Percentiles rank a stretch among this genome's conserved stretches.
Conservation (phyloP, 2,888 invertebrate species). For the Drosophila tripunctata region DNA sequence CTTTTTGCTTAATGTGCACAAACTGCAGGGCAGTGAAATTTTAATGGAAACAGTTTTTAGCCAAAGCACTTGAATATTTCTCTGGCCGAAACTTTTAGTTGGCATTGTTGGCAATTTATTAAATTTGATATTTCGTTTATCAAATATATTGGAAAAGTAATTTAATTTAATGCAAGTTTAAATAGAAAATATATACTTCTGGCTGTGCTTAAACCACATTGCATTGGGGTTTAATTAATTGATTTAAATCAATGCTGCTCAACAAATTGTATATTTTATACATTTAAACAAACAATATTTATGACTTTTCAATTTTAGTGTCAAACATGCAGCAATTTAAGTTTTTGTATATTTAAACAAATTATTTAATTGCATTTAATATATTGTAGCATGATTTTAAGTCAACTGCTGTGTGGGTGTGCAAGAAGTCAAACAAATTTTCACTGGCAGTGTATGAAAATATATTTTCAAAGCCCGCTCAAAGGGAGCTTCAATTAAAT, state of each 20-base stretch:
- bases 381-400: conserved; percentile 11
- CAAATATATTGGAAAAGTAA: not conserved
- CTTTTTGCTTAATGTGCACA: conserved; percentile 65
- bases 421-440: conserved; percentile 38
- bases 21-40: conserved; percentile 48
- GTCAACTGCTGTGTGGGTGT: not conserved
- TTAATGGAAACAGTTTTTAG: conserved; percentile 51
- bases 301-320: conserved; percentile 8
- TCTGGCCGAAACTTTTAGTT: conserved; percentile 18
- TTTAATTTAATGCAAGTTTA: not conserved
- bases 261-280: too few species aligned
- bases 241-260: too few species aligned
- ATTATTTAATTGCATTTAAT: conserved; percentile 15
- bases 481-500: conserved; percentile 63
- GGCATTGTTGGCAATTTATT: conserved; percentile 7
- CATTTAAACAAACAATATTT: not conserved
- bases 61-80: conserved; percentile 33
- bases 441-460: conserved; percentile 1
- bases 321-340: conserved; percentile 7
- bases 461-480: conserved; percentile 9
- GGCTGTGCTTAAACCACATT: not conserved
- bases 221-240: conserved; percentile 1
- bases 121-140: conserved; percentile 4
- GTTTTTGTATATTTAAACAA: not conserved
- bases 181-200: not conserved